A percentile compares a stretch with the other conserved stretches of the same genome.
Conservation (phyloP, 2,888 invertebrate genomes). For the Ferrisia virgata region DNA sequence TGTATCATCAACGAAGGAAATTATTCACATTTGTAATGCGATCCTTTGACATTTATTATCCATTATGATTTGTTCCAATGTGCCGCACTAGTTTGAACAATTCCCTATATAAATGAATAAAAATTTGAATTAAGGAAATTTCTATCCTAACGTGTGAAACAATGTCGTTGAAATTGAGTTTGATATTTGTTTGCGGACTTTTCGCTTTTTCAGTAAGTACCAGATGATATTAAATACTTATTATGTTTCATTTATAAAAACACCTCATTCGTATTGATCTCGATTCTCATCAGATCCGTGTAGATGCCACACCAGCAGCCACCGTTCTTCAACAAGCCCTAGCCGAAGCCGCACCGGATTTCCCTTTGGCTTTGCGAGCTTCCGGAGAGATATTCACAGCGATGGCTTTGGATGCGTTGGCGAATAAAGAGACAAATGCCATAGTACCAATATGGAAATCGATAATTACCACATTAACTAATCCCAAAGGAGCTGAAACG, state of each 20-base stretch:
- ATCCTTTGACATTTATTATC: not conserved
- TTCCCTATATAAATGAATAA: not conserved
- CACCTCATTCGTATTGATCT: not conserved
- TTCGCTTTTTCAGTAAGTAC: not conserved
- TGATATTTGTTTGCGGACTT: not conserved
- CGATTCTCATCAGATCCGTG: not conserved
- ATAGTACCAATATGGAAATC: not conserved
- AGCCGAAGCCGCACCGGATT: not conserved
- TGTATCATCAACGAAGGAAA: not conserved
- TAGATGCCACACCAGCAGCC: not conserved
- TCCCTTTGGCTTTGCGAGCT: not conserved
- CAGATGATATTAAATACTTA: too few relatives aligned
- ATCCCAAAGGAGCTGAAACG: not conserved
- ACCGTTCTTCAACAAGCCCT: not conserved
- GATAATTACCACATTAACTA: not conserved
- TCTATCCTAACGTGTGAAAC: not conserved
- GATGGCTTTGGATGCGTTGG: not conserved
- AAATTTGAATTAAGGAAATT: not conserved
- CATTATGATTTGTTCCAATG: not conserved
- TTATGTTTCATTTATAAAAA: too few relatives aligned
- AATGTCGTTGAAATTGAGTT: slow-evolving; percentile 13
- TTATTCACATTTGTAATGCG: not conserved
- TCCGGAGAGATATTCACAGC: not conserved
- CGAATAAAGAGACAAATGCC: not conserved
- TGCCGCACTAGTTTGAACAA: not conserved